Conservation (phyloP, 30 jellyfish, hydroid and myxozoan species). For the Euphysa ruthae region DNA sequence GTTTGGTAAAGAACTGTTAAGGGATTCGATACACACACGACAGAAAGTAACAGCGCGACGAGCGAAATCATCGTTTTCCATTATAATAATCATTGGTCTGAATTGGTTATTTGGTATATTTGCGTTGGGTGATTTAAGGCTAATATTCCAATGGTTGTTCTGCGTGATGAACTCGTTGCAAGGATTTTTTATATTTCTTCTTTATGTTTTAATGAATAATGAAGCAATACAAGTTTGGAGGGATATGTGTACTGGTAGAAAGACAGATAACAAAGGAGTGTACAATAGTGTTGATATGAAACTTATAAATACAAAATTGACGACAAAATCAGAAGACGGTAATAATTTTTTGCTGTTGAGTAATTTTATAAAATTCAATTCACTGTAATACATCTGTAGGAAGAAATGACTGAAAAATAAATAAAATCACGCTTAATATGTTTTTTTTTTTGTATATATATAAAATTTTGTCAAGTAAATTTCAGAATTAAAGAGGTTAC, state of each 20-base stretch:
- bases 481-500: too few relatives aligned
- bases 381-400: too few relatives aligned
- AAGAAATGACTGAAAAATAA: too few relatives aligned
- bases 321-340: too few relatives aligned
- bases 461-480: too few relatives aligned
- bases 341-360: too few relatives aligned
- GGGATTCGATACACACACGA: constrained; percentile 9
- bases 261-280: too few relatives aligned
- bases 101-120: constrained; percentile 9
- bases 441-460: too few relatives aligned
- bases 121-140: constrained; percentile 21
- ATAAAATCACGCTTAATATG: too few relatives aligned
- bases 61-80: constrained; percentile 4
- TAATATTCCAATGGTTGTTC: constrained; percentile 15
- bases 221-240: constrained; percentile 18
- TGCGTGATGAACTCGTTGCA: constrained; percentile 2
- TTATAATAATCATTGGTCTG: constrained; percentile 2
- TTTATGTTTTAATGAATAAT: not conserved
- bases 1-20: not conserved
- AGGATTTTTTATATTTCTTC: constrained; percentile 3
- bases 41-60: not conserved
- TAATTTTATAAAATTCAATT: too few relatives aligned
- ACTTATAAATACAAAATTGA: too few relatives aligned
- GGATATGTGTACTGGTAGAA: not conserved
- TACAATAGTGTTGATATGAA: too few relatives aligned